Evolutionary conservation across 2,797 vertebrate species (phyloP).

Genomic region (Gallirallus australis): DNA sequence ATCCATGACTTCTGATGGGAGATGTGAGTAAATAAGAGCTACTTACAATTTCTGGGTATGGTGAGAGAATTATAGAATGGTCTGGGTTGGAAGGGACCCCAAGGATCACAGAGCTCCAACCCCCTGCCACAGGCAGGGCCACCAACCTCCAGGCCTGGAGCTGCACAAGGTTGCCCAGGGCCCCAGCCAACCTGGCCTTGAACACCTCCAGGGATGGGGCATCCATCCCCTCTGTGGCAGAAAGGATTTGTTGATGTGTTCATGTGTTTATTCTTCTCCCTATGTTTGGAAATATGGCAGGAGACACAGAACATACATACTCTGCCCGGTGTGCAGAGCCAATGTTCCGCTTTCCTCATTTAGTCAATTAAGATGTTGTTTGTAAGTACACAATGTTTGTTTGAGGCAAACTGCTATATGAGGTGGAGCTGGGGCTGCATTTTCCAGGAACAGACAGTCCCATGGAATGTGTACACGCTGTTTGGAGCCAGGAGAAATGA

Average conservation of each 20-base stretch:
- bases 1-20: neutral
- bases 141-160: too few species aligned
- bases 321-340: neutral
- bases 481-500: neutral
- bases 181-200: too few species aligned
- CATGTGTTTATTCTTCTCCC: neutral
- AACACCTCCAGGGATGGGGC: too few species aligned
- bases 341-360: conserved; percentile 33
- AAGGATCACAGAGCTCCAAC: too few species aligned
- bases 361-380: conserved; percentile 4
- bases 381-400: conserved; percentile 62
- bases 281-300: neutral
- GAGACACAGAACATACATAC: neutral
- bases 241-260: neutral
- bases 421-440: neutral
- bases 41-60: neutral
- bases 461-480: rapidly evolving
- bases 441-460: conserved; percentile 57
- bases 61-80: neutral
- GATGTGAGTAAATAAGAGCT: neutral
- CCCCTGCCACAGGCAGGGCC: too few species aligned
- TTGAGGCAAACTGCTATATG: conserved; percentile 19
- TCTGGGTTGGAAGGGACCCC: too few species aligned
- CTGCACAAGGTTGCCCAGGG: too few species aligned
- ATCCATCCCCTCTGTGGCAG: neutral